These are phyloP conservation scores for Frankliniella fusca DNA, from an alignment of 2,888 invertebrate genomes.

Conservation along the genomic window DNA sequence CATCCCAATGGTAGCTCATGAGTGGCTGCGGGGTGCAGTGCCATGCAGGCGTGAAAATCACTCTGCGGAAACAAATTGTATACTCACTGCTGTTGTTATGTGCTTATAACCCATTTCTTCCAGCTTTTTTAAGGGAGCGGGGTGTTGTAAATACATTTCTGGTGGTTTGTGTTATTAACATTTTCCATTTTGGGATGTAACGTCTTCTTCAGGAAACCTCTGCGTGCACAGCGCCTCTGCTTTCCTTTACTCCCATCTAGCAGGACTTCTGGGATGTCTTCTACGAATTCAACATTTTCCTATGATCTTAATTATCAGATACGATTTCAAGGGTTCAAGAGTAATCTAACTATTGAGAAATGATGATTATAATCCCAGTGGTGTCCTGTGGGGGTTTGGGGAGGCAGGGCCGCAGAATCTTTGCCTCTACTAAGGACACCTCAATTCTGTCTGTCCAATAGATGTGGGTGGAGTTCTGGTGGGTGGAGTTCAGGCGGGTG, in stretches of 20 bases:
- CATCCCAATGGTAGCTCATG: too few relatives aligned
- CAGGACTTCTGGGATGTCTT: too few relatives aligned
- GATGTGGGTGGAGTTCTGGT: conserved; percentile 23
- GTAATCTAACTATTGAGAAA: too few relatives aligned
- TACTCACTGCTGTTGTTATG: not conserved
- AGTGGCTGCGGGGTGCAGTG: too few relatives aligned
- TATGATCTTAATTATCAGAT: too few relatives aligned
- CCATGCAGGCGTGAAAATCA: too few relatives aligned
- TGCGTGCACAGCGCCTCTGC: too few relatives aligned
- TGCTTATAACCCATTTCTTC: conserved; percentile 20
- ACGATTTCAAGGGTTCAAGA: too few relatives aligned
- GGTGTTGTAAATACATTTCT: not conserved
- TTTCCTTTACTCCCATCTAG: too few relatives aligned
- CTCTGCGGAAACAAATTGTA: too few relatives aligned
- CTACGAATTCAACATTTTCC: too few relatives aligned
- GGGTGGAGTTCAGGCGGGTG: conserved; percentile 16
- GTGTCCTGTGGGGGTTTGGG: not conserved
- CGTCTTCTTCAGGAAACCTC: not conserved
- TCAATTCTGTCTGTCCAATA: conserved; percentile 22
- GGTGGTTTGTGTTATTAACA: conserved; percentile 22
- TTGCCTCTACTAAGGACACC: conserved; percentile 15
- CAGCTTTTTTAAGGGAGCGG: not conserved
- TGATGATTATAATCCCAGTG: not conserved
- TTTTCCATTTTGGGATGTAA: not conserved
- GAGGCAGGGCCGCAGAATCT: not conserved